phyloP scores from a whole-genome alignment of 2,888 invertebrate species.

The Sisyra terminalis region DNA sequence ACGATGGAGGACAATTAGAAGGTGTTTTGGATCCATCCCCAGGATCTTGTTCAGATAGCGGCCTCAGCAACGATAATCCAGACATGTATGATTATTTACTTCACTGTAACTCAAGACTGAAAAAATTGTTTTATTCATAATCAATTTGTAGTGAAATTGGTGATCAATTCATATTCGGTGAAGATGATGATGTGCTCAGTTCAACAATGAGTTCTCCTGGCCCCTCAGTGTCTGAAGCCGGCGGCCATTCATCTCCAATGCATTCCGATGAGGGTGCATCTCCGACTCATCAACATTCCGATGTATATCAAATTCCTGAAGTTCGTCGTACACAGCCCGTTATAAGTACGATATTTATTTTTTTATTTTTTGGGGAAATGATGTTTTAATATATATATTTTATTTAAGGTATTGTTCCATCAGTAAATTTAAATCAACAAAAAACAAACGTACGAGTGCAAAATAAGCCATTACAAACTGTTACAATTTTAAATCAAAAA shows the following conservation, averaged over 20 bases:
- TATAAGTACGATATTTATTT: slow-evolving; percentile 1
- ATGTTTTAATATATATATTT: too few species aligned
- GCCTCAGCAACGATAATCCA: slow-evolving; percentile 44
- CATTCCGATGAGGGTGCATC: slow-evolving; percentile 3
- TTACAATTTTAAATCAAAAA: slow-evolving; percentile 7
- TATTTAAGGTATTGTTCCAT: too few species aligned
- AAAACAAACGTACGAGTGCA: not conserved
- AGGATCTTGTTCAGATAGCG: slow-evolving; percentile 47
- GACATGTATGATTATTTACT: slow-evolving; percentile 30
- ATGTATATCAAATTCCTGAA: slow-evolving; percentile 12
- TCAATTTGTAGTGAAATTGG: slow-evolving; percentile 2
- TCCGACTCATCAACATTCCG: not conserved
- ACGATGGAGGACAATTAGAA: slow-evolving; percentile 40
- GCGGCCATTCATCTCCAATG: slow-evolving; percentile 12
- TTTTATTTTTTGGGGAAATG: too few species aligned
- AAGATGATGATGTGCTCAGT: slow-evolving; percentile 8
- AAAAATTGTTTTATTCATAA: not conserved
- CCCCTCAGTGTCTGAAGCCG: slow-evolving; percentile 14
- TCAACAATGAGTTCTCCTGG: slow-evolving; percentile 13
- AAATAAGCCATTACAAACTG: slow-evolving; percentile 5
- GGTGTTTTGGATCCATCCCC: slow-evolving; percentile 33
- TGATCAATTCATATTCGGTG: slow-evolving; percentile 4
- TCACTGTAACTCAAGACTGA: slow-evolving; percentile 9
- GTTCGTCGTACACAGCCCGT: slow-evolving; percentile 17
- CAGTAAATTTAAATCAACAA: too few species aligned